phyloP scores from a whole-genome alignment of 2,888 invertebrate species.

The Mythimna vitellina region DNA sequence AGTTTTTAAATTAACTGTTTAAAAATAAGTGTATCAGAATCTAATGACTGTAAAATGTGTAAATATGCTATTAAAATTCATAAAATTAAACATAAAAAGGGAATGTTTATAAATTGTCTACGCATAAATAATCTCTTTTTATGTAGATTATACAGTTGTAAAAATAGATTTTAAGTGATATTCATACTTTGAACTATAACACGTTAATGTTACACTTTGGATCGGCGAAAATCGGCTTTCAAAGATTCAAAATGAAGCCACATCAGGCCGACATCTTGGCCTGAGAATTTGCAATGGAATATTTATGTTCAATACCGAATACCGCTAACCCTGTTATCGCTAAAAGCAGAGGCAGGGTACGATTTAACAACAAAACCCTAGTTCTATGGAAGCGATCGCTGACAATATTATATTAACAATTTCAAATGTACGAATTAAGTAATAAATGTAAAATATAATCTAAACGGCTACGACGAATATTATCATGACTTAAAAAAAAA shows the following conservation, averaged over 20 bases:
- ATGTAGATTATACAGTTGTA: constrained; percentile 4
- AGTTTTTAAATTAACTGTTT: constrained; percentile 28
- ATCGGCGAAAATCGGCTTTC: background rate
- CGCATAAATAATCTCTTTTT: background rate
- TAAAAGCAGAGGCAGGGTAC: constrained; percentile 19
- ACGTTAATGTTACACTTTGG: background rate
- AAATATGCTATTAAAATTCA: constrained; percentile 23
- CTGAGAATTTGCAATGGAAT: constrained; percentile 33
- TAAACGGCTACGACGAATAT: constrained; percentile 5
- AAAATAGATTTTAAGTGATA: constrained; percentile 23
- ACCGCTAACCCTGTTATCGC: constrained; percentile 36
- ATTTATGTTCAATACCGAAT: constrained; percentile 52
- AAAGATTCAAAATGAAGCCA: constrained; percentile 8
- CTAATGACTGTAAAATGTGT: constrained; percentile 34
- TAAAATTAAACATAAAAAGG: constrained; percentile 17
- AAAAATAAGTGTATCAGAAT: constrained; percentile 11
- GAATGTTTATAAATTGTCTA: background rate
- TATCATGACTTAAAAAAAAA: constrained; percentile 2
- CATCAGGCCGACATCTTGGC: background rate
- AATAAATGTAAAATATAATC: constrained; percentile 13
- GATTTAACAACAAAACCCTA: constrained; percentile 14
- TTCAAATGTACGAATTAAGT: constrained; percentile 30
- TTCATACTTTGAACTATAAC: constrained; percentile 5
- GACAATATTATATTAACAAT: constrained; percentile 53
- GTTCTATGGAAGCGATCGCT: constrained; percentile 32